Conservation (phyloP, 2,797 vertebrate species). For the Sebastes matsubarae region DNA sequence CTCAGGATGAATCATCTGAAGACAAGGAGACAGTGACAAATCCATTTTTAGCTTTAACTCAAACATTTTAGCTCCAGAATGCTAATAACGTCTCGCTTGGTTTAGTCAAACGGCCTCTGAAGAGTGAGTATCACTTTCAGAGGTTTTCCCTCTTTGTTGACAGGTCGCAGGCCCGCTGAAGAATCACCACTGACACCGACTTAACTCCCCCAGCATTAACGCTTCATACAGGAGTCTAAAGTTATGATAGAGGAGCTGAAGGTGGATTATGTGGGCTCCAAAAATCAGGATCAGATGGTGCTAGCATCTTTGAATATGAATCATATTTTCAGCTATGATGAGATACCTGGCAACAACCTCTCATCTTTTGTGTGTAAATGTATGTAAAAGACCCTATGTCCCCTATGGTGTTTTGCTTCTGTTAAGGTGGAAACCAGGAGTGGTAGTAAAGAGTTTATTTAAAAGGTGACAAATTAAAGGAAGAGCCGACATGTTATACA, state of each 20-base stretch:
- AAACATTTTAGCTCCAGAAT: conserved; percentile 77
- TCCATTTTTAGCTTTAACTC: conserved; percentile 74
- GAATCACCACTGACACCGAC: conserved; percentile 24
- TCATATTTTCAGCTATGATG: conserved; percentile 1
- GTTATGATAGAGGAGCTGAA: conserved; percentile 31
- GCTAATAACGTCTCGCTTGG: conserved; percentile 78
- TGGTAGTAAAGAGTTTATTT: not conserved
- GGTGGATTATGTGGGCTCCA: conserved; percentile 20
- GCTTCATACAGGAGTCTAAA: conserved; percentile 20
- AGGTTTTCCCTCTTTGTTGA: conserved; percentile 58
- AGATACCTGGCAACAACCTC: not conserved
- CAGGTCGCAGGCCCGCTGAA: conserved; percentile 45
- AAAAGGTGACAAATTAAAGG: not conserved
- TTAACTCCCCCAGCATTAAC: conserved; percentile 31
- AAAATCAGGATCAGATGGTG: conserved; percentile 5
- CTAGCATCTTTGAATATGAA: conserved; percentile 4
- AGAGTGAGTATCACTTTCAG: conserved; percentile 77
- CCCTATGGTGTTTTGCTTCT: not conserved
- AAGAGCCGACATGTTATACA: not conserved
- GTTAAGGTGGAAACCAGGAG: not conserved
- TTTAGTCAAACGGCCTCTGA: conserved; percentile 59
- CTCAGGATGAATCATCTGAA: conserved; percentile 72
- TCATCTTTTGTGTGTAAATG: not conserved
- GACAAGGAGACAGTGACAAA: conserved; percentile 80
- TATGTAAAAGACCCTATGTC: not conserved